A percentile compares a stretch with the other conserved stretches of the same genome.
phyloP scores from a whole-genome alignment of 2,888 invertebrate species.

The Stenolophus ochropezus region DNA sequence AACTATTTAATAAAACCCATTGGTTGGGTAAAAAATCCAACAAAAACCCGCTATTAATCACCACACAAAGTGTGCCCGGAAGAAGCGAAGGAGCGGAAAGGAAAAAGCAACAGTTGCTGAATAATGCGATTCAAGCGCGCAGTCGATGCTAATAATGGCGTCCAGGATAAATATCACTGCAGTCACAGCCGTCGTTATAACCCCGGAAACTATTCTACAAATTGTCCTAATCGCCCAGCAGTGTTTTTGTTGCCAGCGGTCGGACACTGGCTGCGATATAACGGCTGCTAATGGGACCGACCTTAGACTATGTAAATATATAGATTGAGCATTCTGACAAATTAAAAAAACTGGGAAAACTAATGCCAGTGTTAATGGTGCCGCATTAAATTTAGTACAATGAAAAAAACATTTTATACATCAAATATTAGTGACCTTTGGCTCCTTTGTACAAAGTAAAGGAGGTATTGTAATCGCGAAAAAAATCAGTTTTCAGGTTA shows the following conservation, averaged over 20 bases:
- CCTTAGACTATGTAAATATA: neutral
- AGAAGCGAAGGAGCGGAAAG: conserved; percentile 28
- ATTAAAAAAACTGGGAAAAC: neutral
- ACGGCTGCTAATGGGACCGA: neutral
- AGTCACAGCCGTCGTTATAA: neutral
- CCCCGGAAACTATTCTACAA: conserved; percentile 25
- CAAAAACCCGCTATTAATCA: conserved; percentile 18
- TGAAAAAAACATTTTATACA: too few species aligned
- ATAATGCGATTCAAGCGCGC: conserved; percentile 26
- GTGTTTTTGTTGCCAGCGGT: neutral
- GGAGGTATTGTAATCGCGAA: too few species aligned
- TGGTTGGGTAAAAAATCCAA: neutral
- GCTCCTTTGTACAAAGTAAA: too few species aligned
- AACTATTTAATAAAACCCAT: neutral
- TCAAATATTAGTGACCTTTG: too few species aligned
- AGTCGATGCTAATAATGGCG: conserved; percentile 21
- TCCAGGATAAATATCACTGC: conserved; percentile 18
- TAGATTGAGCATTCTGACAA: neutral
- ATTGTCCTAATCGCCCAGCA: neutral
- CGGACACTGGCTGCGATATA: neutral
- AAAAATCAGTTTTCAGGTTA: too few species aligned
- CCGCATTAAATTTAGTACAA: too few species aligned
- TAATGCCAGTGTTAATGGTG: too few species aligned
- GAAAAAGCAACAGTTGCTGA: conserved; percentile 47
- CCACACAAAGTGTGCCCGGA: conserved; percentile 22